A percentile compares a stretch with the other conserved stretches of the same genome.
Conservation (phyloP, 2,888 invertebrate species). For the Hecatera dysodea region DNA sequence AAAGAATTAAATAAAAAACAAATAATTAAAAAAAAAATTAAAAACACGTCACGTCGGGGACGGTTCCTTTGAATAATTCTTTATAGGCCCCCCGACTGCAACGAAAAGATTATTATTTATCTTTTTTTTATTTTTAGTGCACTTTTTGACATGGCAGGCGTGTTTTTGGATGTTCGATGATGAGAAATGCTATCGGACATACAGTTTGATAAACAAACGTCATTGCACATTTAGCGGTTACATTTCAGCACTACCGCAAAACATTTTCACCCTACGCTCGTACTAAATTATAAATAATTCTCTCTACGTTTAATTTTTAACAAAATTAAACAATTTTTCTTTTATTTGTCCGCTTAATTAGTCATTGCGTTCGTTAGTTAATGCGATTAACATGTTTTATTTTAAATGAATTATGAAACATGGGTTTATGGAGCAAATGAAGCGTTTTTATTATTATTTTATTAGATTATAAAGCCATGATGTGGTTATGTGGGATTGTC, state of each 20-base stretch:
- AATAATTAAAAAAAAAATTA: too few relatives aligned
- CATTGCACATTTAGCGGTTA: background rate
- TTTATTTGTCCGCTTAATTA: slow-evolving; percentile 12
- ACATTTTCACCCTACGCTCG: background rate
- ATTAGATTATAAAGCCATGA: background rate
- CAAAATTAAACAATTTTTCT: slow-evolving; percentile 7
- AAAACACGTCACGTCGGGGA: too few relatives aligned
- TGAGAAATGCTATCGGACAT: background rate
- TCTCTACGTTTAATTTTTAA: slow-evolving; percentile 17
- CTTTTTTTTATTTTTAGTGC: too few relatives aligned
- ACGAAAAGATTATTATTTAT: too few relatives aligned
- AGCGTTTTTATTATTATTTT: slow-evolving; percentile 13
- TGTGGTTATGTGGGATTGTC: slow-evolving; percentile 8
- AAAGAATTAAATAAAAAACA: too few relatives aligned
- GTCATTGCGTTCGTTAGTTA: slow-evolving; percentile 29
- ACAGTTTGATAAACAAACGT: background rate
- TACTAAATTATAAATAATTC: slow-evolving; percentile 11
- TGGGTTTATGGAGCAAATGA: slow-evolving; percentile 16
- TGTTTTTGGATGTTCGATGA: background rate
- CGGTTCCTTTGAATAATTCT: too few relatives aligned
- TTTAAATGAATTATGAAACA: slow-evolving; percentile 27
- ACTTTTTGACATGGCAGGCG: too few relatives aligned
- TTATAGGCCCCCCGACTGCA: too few relatives aligned
- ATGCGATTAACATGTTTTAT: slow-evolving; percentile 28
- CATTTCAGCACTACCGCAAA: background rate